Evolutionary conservation across 2,113 vertebrate species (phyloP).

Genomic region (Proteles cristata): DNA sequence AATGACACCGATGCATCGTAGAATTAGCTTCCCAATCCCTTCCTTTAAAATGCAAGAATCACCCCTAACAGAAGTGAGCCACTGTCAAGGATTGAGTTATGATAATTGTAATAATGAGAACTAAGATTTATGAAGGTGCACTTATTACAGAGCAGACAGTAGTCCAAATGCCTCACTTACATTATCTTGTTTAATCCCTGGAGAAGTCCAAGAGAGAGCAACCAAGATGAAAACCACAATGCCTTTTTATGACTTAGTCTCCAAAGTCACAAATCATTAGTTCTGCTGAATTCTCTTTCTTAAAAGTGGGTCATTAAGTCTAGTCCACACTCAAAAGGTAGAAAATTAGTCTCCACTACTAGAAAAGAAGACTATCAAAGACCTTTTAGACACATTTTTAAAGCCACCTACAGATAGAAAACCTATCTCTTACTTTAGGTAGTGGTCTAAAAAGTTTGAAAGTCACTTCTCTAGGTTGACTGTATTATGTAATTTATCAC

Average conservation of each 20-base stretch:
- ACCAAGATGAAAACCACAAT: background rate
- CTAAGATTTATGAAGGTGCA: background rate
- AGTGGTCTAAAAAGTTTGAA: background rate
- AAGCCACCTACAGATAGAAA: background rate
- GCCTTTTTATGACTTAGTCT: background rate
- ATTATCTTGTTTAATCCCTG: background rate
- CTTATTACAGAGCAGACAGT: background rate
- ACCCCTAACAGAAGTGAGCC: background rate
- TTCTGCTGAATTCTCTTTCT: background rate
- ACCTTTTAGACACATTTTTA: background rate
- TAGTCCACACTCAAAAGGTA: background rate
- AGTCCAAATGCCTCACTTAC: background rate
- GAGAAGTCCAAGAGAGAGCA: background rate
- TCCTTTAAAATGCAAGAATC: constrained; percentile 18
- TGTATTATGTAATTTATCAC: background rate
- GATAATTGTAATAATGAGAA: background rate
- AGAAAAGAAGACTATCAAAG: background rate
- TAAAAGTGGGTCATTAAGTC: background rate
- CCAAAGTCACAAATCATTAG: background rate
- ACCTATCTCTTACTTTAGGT: background rate
- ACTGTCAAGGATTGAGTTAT: background rate
- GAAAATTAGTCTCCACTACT: background rate
- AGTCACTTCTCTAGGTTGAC: background rate
- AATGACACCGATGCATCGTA: background rate
- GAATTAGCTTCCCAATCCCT: background rate